phyloP scores from a whole-genome alignment of 2,888 invertebrate genomes.

The Cecidostiba fungosa region DNA sequence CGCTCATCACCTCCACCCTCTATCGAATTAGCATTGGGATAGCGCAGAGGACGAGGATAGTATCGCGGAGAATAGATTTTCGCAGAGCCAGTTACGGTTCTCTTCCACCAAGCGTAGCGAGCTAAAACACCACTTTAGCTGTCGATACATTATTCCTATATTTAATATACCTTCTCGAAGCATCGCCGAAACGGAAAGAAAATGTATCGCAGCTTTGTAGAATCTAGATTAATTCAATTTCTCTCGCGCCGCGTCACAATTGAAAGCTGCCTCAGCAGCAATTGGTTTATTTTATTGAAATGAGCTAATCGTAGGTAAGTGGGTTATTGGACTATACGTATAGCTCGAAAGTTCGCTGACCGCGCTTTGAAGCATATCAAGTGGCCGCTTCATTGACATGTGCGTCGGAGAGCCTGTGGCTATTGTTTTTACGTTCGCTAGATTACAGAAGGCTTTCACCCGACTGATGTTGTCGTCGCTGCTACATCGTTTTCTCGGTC shows the following conservation, averaged over 20 bases:
- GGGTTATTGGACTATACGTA: slow-evolving; percentile 55
- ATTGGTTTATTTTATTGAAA: slow-evolving; percentile 33
- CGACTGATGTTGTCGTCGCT: not conserved
- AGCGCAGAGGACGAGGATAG: slow-evolving; percentile 72
- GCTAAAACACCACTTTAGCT: slow-evolving; percentile 70
- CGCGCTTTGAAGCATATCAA: slow-evolving; percentile 46
- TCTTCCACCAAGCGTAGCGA: slow-evolving; percentile 78
- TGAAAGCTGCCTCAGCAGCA: not conserved
- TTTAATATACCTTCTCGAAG: not conserved
- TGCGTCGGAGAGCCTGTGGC: not conserved
- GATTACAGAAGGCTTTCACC: slow-evolving; percentile 48
- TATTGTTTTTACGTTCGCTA: slow-evolving; percentile 44
- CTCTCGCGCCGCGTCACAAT: not conserved
- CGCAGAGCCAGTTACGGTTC: slow-evolving; percentile 65
- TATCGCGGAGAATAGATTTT: slow-evolving; percentile 69
- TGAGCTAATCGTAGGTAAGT: slow-evolving; percentile 43
- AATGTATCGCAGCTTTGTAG: too few relatives aligned
- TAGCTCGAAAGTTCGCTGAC: slow-evolving; percentile 35
- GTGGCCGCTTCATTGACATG: slow-evolving; percentile 42
- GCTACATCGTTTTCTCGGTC: slow-evolving; percentile 30
- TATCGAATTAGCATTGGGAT: slow-evolving; percentile 71
- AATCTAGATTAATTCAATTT: not conserved
- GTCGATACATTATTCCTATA: slow-evolving; percentile 41
- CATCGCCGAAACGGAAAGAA: not conserved
- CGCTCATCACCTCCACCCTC: slow-evolving; percentile 71